These are phyloP conservation scores for Noctua fimbriata DNA, from an alignment of 2,888 invertebrate species.

Conservation along the genomic window DNA sequence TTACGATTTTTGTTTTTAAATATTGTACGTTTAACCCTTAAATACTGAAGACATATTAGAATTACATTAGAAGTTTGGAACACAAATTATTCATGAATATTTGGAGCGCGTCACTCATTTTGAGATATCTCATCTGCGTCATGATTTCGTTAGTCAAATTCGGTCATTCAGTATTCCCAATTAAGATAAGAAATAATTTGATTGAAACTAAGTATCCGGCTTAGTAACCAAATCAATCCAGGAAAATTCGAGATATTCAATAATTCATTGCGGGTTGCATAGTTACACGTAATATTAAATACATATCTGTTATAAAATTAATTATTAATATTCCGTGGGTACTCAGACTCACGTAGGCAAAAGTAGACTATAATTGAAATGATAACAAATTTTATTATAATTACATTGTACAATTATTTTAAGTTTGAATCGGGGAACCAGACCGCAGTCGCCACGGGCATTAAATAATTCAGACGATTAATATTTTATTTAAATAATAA, in stretches of 20 bases:
- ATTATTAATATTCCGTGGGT: background rate
- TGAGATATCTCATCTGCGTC: background rate
- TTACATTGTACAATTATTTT: background rate
- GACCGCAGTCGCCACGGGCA: background rate
- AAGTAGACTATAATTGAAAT: constrained; percentile 11
- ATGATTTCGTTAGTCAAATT: background rate
- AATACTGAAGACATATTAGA: background rate
- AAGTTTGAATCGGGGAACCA: background rate
- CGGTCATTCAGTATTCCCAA: background rate
- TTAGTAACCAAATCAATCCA: constrained; percentile 32
- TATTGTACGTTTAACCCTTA: background rate
- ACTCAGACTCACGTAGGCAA: background rate
- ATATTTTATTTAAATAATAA: constrained; percentile 1
- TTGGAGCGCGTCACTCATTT: background rate
- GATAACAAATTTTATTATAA: background rate
- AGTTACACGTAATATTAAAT: background rate
- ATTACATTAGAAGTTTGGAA: background rate
- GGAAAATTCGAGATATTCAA: constrained; percentile 33
- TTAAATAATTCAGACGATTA: background rate
- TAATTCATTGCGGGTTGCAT: background rate
- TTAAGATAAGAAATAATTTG: background rate
- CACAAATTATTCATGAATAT: background rate
- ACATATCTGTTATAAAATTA: constrained; percentile 9
- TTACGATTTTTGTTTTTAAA: background rate
- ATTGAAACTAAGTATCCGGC: background rate